Base-by-base conservation (phyloP, 2,113 vertebrate genomes). In the Mugil cephalus region DNA sequence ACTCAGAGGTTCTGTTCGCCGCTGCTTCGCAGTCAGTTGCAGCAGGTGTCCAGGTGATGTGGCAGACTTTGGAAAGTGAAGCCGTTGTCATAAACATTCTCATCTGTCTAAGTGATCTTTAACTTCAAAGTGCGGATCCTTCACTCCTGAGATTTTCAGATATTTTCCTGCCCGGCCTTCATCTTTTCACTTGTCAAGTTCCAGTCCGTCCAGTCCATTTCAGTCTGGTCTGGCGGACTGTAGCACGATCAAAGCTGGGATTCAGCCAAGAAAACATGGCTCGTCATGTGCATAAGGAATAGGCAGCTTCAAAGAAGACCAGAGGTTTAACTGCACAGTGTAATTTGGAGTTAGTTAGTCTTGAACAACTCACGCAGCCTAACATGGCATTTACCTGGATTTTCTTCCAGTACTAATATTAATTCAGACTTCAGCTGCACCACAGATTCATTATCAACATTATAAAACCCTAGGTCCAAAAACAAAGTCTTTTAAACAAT, bases 141-240 rank as follows among this genome's bases (percentile, higher is more conserved):
- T 51, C 93, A 93, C 80, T 94, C 91, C 68, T 94, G 91, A 95
- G 91, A 94, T 70, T 70, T 91, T 83, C 94, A 95, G 80, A 94
- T 76, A 3, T 74, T 90, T 80, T 95, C 86, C 50, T 93, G 81
- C 72, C 94, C 94, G 40, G 19, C 18, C 71, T 77, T 95, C 86
- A 95, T 86, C 63, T 69, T 43, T 21, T 94, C 93, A 10, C 79
- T 91, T 67, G 92, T 79, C 1, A 50, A 70, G 43, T 90, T 89
- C 47, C 88, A 74, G 14, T 95, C 93, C 68, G 94, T 91, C n/a
- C 93, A 95, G 73, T 95, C 93, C 48, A 30, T 30, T 30, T 30
- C 24, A 30, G 24, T 94, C 93, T 40, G 94, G 81, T 58, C 88
- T 94, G 78, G 77, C 94, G 87, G 51, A 89, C 94, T 95, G 64